Base-by-base conservation (phyloP, 1,140 invertebrate genomes). In the Nilaparvata lugens region DNA sequence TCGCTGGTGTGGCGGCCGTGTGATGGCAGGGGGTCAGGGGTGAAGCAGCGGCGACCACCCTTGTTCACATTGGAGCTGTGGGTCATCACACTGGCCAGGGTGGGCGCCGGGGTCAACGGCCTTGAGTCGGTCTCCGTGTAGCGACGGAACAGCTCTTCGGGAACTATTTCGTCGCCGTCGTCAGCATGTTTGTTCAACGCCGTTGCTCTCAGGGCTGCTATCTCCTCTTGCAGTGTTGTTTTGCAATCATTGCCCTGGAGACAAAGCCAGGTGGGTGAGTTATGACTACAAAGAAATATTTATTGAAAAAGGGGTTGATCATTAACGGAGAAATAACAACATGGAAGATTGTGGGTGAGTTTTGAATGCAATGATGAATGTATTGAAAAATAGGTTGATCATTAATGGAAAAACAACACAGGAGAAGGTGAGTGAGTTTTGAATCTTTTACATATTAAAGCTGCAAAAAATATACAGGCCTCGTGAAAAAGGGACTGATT, bases 81-180 rank as follows among this genome's bases (percentile, higher is more conserved):
- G 16, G 64, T 62, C 40, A 61, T 56, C 9, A 64, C 81, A 67
- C 83, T 87, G 0, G 81, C 83, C 2, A 86, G 74, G 1, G 85
- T 88, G 0, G 85, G 84, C 0, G 85, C 80, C 11, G 87, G 87
- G 0, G 86, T 89, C 62, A 85, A 71, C 2, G 87, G 86, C 38
- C 87, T 75, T 1, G 87, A 90, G 68, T 90, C 88, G 3, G 86
- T 89, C 64, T 89, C 87, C 0, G 87, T 86, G 64, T 89, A 91
- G 61, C 83, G 83, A 16, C 74, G 74, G 70, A 83, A 80, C 21
- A 82, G 65, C 66, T 82, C 81, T 64, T 83, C 81, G 2, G 81
- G 80, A n/a, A 83, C 78, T 0, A 60, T 23, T 11, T 51, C 56
- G 54, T 62, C 54, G 13, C 21, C 28, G 35, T 53, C 51, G 19